Evolutionary conservation across 2,888 invertebrate genomes (phyloP), one percentile per base, ranked within the genome.

Genomic region (Coecobrya sp.): DNA sequence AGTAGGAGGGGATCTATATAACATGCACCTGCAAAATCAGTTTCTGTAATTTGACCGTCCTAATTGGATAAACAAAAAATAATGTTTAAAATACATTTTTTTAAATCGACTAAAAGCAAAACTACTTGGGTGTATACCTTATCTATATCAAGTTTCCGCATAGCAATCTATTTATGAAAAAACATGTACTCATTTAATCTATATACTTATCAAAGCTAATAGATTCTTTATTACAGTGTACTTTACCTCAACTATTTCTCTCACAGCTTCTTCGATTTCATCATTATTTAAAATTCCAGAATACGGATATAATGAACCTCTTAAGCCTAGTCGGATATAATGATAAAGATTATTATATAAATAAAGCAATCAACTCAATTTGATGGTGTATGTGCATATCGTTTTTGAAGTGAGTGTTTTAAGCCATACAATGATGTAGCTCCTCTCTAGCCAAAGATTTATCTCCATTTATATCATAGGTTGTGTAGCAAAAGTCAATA

Each of bases 211-310:
- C n/a, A n/a, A n/a, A n/a, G n/a, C n/a, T n/a, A n/a, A n/a, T n/a
- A n/a, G n/a, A n/a, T n/a, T n/a, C n/a, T n/a, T n/a, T n/a, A n/a
- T n/a, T n/a, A 42, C 13, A n/a, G n/a, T n/a, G n/a, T n/a, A n/a
- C n/a, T n/a, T n/a, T 70, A 93, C 91, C 84, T 93, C 93, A 3
- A 93, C 93, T 27, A 93, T 86, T 86, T 93, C 93, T 65, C 93
- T 84, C 22, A 91, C 11, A 52, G 65, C 93, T 86, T 93, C 93
- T 13, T 93, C 93, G 16, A 88, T 27, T 59, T 93, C 93, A 36
- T 93, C 93, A 8, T 55, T 30, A 62, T 68, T 90, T 42, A 93
- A 76, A 36, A 93, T 86, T 3, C 93, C 93, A 8, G 91, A 36
- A 81, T 89, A 65, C n/a, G 93, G 86, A 49, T 84, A 79, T 27